These are phyloP conservation scores for Melanotaenia trifasciata DNA, from an alignment of 2,797 vertebrate genomes.

Conservation along the genomic window DNA sequence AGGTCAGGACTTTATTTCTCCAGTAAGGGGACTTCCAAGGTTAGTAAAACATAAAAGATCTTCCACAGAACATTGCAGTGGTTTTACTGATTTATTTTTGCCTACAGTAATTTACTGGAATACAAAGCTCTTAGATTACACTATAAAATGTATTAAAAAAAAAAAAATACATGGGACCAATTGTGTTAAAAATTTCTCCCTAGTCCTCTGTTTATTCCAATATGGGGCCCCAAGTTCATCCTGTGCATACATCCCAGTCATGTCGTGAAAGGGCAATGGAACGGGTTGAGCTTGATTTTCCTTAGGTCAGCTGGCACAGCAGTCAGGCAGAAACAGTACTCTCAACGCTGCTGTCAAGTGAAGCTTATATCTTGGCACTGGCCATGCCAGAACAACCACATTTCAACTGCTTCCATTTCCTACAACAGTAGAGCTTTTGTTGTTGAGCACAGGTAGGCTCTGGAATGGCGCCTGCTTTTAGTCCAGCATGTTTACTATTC, in stretches of 20 bases:
- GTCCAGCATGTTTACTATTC: conserved; percentile 56
- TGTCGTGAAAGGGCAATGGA: conserved; percentile 54
- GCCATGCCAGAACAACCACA: conserved; percentile 66
- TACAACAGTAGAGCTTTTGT: conserved; percentile 75
- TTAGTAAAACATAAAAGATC: conserved; percentile 68
- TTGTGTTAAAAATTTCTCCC: not conserved
- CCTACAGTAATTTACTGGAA: not conserved
- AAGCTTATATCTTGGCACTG: conserved; percentile 68
- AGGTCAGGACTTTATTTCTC: conserved; percentile 98
- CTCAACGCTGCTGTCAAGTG: conserved; percentile 70
- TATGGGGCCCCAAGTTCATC: conserved; percentile 45
- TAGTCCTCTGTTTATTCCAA: conserved; percentile 20
- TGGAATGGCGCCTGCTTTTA: conserved; percentile 49
- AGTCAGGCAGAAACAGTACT: conserved; percentile 63
- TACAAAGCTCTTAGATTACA: not conserved
- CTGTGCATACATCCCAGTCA: conserved; percentile 35
- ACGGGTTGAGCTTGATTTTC: conserved; percentile 78
- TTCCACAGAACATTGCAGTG: not conserved
- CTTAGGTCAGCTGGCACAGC: conserved; percentile 69
- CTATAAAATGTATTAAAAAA: conserved; percentile 10
- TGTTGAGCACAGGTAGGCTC: conserved; percentile 46
- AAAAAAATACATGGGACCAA: not conserved
- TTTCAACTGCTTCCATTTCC: conserved; percentile 63
- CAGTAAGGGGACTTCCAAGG: conserved; percentile 97
- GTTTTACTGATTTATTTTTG: not conserved